Conservation (phyloP, 2,113 vertebrate genomes). For the Lampris megalopsis region DNA sequence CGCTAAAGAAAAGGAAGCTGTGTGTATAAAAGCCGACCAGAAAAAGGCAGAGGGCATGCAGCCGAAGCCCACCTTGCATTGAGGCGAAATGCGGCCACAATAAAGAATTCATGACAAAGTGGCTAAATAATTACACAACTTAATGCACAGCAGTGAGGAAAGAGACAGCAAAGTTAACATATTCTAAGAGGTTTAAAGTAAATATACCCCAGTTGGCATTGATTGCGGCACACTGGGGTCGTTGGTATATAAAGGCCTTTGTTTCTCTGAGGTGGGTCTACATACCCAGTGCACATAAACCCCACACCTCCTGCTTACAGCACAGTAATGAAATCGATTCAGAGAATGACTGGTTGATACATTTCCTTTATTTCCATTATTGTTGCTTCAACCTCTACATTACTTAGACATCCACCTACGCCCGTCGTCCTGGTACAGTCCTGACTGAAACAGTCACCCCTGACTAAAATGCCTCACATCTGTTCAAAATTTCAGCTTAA, state of each 20-base stretch:
- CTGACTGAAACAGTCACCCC: constrained; percentile 69
- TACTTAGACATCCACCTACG: constrained; percentile 68
- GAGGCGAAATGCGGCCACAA: constrained; percentile 62
- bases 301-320: background rate
- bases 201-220: too few relatives aligned
- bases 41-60: constrained; percentile 26
- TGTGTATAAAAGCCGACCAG: constrained; percentile 29
- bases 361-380: constrained; percentile 83
- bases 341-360: constrained; percentile 70
- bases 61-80: constrained; percentile 64
- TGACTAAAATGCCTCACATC: constrained; percentile 58
- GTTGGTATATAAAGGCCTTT: too few relatives aligned
- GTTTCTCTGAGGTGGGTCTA: too few relatives aligned
- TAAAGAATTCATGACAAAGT: constrained; percentile 81
- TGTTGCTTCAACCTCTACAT: constrained; percentile 72
- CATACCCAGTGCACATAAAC: too few relatives aligned
- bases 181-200: too few relatives aligned
- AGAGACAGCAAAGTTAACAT: background rate
- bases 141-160: constrained; percentile 55
- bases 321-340: constrained; percentile 34
- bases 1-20: background rate
- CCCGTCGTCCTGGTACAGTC: constrained; percentile 48
- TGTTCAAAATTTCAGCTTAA: constrained; percentile 67
- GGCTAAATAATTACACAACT: constrained; percentile 78
- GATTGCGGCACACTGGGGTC: too few relatives aligned